Percentiles rank a stretch among this genome's conserved stretches.
phyloP scores from a whole-genome alignment of 2,113 vertebrate genomes.

The Dasyurus viverrinus region DNA sequence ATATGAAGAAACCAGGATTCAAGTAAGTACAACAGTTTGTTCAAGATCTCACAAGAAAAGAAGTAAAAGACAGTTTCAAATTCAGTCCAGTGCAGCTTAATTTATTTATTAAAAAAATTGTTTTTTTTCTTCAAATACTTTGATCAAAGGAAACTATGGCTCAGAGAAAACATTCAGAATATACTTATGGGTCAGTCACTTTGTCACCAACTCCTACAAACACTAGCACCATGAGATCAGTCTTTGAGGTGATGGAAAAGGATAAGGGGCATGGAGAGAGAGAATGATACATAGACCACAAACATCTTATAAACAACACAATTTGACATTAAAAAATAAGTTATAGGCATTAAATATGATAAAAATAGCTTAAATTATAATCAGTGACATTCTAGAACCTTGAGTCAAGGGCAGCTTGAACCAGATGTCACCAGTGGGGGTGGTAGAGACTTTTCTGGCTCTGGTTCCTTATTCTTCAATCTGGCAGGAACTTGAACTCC shows the following conservation, averaged over 20 bases:
- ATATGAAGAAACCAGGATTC: not conserved
- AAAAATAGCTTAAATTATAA: not conserved
- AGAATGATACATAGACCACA: not conserved
- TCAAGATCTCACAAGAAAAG: not conserved
- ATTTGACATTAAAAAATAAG: not conserved
- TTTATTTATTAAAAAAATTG: not conserved
- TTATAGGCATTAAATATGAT: not conserved
- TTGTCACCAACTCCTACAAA: not conserved
- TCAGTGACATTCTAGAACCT: not conserved
- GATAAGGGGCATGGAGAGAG: not conserved
- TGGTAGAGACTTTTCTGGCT: not conserved
- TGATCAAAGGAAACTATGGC: not conserved
- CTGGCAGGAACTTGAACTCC: not conserved
- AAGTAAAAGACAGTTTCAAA: not conserved
- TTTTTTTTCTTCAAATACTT: not conserved
- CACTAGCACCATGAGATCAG: not conserved
- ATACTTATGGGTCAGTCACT: not conserved
- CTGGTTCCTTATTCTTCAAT: not conserved
- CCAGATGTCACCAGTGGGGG: not conserved
- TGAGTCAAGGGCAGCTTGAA: not conserved
- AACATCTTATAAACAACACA: not conserved
- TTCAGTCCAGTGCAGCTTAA: not conserved
- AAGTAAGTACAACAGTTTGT: not conserved
- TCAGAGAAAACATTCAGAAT: not conserved
- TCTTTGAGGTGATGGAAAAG: not conserved